Evolutionary conservation across 2,113 vertebrate species (phyloP).

Genomic region (Zapus hudsonius): DNA sequence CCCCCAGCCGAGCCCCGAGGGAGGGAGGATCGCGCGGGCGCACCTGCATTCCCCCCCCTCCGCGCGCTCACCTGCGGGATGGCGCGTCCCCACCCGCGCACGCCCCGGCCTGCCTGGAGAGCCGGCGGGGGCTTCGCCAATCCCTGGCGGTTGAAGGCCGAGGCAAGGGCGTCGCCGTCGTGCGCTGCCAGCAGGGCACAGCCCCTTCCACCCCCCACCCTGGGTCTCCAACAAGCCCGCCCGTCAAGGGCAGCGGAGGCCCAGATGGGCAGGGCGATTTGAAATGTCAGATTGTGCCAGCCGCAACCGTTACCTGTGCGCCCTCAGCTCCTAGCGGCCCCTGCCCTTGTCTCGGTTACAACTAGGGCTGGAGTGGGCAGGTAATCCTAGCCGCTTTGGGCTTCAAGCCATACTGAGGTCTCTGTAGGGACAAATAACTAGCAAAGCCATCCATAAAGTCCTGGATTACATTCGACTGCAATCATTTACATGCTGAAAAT

Average conservation of each 20-base stretch:
- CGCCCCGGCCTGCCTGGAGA: no score
- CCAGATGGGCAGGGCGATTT: neutral
- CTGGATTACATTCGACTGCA: neutral
- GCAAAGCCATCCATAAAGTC: neutral
- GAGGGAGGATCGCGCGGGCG: neutral
- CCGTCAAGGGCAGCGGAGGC: neutral
- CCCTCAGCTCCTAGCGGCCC: neutral
- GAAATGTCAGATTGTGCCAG: constrained; percentile 21
- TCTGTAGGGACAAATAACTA: constrained; percentile 3
- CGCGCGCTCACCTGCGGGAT: constrained; percentile 55
- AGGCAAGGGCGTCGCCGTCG: neutral
- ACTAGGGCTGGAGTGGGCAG: neutral
- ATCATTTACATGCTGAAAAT: neutral
- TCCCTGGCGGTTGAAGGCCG: neutral
- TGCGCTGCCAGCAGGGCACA: neutral
- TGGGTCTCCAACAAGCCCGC: neutral
- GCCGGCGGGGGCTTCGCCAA: neutral
- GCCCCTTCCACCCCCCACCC: neutral
- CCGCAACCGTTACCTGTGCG: neutral
- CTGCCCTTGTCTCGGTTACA: neutral
- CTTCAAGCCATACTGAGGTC: constrained; percentile 10
- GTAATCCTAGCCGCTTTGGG: neutral
- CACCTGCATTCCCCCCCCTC: neutral
- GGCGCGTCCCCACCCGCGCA: no score
- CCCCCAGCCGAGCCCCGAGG: neutral